Conservation (phyloP, 2,888 invertebrate species). For the Sycophila texana region DNA sequence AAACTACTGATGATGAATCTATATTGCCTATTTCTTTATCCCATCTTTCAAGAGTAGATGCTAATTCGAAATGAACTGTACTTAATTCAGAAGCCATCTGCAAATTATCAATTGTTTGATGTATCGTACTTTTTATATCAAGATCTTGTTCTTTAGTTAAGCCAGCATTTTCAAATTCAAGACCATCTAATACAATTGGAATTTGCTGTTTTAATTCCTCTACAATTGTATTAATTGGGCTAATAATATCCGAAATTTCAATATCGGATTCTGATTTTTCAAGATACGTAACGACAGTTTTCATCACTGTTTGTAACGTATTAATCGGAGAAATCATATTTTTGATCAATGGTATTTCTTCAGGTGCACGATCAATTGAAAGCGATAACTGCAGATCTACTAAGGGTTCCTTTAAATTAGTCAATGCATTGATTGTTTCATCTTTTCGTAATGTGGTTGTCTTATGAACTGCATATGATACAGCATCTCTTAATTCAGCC, state of each 20-base stretch:
- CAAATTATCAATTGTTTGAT: slow-evolving; percentile 58
- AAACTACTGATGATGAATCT: slow-evolving; percentile 57
- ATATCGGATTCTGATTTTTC: slow-evolving; percentile 55
- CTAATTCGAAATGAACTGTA: slow-evolving; percentile 66
- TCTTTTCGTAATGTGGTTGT: slow-evolving; percentile 68
- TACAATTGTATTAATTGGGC: slow-evolving; percentile 61
- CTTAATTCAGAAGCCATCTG: slow-evolving; percentile 65
- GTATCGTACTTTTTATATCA: slow-evolving; percentile 41
- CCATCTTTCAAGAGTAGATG: slow-evolving; percentile 64
- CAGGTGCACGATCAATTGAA: slow-evolving; percentile 69
- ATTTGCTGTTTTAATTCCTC: slow-evolving; percentile 67
- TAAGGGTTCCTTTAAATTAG: slow-evolving; percentile 67
- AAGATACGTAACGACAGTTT: slow-evolving; percentile 83
- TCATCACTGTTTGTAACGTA: slow-evolving; percentile 81
- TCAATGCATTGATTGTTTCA: slow-evolving; percentile 65
- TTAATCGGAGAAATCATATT: slow-evolving; percentile 80
- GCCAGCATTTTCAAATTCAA: slow-evolving; percentile 28
- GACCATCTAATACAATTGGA: slow-evolving; percentile 56
- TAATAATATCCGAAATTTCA: slow-evolving; percentile 58
- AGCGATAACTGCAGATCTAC: slow-evolving; percentile 65
- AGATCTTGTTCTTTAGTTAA: neutral
- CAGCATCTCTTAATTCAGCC: slow-evolving; percentile 65
- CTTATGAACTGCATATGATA: slow-evolving; percentile 68
- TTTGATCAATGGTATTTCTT: slow-evolving; percentile 78
- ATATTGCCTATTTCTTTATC: slow-evolving; percentile 49